A percentile compares a stretch with the other conserved stretches of the same genome.
Conservation (phyloP, 2,797 vertebrate species). For the Sebastes hopkinsi region DNA sequence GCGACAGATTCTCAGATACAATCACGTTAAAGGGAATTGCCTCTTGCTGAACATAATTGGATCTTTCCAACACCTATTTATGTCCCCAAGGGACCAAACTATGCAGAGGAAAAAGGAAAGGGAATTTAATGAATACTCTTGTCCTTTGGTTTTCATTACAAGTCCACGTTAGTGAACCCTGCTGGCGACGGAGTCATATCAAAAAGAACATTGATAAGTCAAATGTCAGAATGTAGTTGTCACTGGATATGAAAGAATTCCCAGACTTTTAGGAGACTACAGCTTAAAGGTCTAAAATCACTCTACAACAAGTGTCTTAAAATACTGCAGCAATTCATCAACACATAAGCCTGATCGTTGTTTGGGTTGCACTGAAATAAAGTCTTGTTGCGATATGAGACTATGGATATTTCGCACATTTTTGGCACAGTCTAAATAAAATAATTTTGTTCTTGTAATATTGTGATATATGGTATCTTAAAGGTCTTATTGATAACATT, state of each 20-base stretch:
- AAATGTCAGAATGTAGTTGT: background rate
- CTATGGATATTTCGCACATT: background rate
- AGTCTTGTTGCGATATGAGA: background rate
- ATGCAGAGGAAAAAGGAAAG: conserved; percentile 36
- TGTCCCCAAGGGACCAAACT: conserved; percentile 45
- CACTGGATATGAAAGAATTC: background rate
- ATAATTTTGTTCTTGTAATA: background rate
- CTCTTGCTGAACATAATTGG: conserved; percentile 75
- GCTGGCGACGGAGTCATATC: conserved; percentile 1
- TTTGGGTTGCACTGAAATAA: background rate
- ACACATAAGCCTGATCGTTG: background rate
- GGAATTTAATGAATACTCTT: conserved; percentile 46
- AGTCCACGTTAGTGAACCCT: conserved; percentile 14
- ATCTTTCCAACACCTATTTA: conserved; percentile 68
- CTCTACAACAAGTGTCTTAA: background rate
- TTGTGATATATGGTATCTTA: background rate
- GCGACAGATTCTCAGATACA: conserved; percentile 68
- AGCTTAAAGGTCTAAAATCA: background rate
- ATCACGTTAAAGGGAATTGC: conserved; percentile 76
- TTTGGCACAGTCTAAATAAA: background rate
- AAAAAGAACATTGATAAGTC: conserved; percentile 5
- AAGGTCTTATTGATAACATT: too few species aligned
- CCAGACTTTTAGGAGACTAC: background rate
- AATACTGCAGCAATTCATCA: background rate
- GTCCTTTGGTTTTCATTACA: conserved; percentile 31